Evolutionary conservation across 2,113 vertebrate genomes (phyloP), one percentile per base, ranked within the genome.

Genomic region (Halichoerus grypus): DNA sequence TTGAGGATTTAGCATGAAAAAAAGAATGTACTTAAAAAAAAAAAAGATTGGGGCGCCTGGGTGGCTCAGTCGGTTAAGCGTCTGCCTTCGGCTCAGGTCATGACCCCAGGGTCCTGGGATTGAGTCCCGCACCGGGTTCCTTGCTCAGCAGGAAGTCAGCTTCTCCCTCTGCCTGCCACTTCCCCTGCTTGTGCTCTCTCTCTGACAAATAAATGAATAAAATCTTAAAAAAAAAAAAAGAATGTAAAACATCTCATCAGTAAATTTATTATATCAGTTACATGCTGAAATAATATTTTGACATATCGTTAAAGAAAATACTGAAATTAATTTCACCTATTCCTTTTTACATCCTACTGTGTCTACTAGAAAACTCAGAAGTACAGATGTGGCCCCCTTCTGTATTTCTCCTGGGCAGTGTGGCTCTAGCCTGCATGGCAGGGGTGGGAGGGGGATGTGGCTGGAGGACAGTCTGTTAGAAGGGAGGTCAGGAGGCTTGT

Each of bases 371-470:
- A 84, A 85, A 82, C 4, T 7, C 21, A 13, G 3, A 39, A 12
- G 28, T 6, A 4, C 42, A 51, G 57, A 2, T 3, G 24, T 7
- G 5, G 19, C 31, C 39, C 59, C 59, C 14, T 7, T 7, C 0
- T 36, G 8, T 11, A 4, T 67, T 53, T 74, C 77, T 4, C 4
- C 0, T 26, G 71, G 13, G 59, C 13, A 4, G 79, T 1, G 24
- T 13, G 13, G 33, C 13, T 24, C 21, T 7, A 22, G 22, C 36
- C 21, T 31, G 36, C 46, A 21, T 42, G 36, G 71, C 3, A 0
- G 71, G 69, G 36, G 69, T 5, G 2, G 67, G 4, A 36, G 8
- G 18, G 26, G 11, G 15, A 6, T 28, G 24, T 2, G 15, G 36
- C 22, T 4, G 7, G 31, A 71, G 67, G 67, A 46, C 13, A 2